Percentiles rank a stretch among this genome's conserved stretches.
Evolutionary conservation across 2,113 vertebrate species (phyloP).

Genomic region (Prionailurus bengalensis): DNA sequence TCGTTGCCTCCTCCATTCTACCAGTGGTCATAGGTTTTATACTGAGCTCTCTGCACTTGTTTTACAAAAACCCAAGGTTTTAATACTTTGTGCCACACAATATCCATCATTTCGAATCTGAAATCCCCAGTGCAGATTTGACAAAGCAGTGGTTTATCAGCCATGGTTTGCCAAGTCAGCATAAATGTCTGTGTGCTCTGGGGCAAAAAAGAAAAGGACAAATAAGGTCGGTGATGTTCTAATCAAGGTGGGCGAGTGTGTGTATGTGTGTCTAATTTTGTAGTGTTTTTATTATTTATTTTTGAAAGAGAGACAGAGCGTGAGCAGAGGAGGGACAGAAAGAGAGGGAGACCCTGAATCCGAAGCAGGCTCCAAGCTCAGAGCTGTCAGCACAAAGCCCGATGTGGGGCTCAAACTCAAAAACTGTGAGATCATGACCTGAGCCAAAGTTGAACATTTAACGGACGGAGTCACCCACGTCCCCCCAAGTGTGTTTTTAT

Average conservation of each 20-base stretch:
- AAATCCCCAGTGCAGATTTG: conserved; percentile 50
- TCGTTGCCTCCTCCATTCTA: conserved; percentile 44
- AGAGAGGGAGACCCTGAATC: no score
- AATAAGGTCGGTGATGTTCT: conserved; percentile 34
- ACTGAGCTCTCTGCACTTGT: conserved; percentile 76
- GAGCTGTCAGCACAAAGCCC: no score
- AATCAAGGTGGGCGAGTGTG: neutral
- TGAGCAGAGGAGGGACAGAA: no score
- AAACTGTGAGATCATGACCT: no score
- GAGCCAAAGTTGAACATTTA: no score
- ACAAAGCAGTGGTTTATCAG: conserved; percentile 76
- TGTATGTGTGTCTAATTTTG: no score
- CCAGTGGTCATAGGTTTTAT: conserved; percentile 46
- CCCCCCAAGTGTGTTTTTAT: neutral
- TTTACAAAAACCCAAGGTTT: conserved; percentile 79
- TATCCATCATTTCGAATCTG: conserved; percentile 77
- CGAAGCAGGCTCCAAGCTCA: no score
- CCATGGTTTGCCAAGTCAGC: conserved; percentile 63
- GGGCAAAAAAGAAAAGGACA: neutral
- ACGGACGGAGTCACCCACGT: no score
- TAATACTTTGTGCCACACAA: conserved; percentile 74
- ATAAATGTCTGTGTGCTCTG: neutral
- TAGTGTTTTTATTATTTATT: no score
- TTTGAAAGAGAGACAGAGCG: no score
- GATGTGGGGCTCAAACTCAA: no score